Conservation (phyloP, 2,797 vertebrate species). For the Limnodromus scolopaceus region DNA sequence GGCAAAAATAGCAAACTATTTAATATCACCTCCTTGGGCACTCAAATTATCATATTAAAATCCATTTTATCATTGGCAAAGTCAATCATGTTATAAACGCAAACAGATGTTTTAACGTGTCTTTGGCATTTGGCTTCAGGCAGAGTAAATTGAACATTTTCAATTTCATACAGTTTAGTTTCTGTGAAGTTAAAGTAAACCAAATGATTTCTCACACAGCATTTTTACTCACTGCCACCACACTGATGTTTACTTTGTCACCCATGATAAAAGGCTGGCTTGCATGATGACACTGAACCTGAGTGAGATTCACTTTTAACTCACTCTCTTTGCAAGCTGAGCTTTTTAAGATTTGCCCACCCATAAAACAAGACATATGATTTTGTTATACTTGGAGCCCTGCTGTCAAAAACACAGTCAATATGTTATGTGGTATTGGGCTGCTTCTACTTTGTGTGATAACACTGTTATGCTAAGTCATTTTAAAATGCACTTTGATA, state of each 20-base stretch:
- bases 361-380: slow-evolving; percentile 13
- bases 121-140: slow-evolving; percentile 44
- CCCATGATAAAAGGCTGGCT: background rate
- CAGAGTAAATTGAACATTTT: slow-evolving; percentile 29
- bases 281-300: background rate
- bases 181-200: slow-evolving; percentile 56
- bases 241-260: slow-evolving; percentile 23
- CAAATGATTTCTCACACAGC: slow-evolving; percentile 36
- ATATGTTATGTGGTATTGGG: background rate
- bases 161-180: slow-evolving; percentile 35
- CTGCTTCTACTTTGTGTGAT: background rate
- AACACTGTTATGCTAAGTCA: slow-evolving; percentile 18
- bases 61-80: slow-evolving; percentile 57
- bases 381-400: slow-evolving; percentile 9
- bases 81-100: slow-evolving; percentile 21
- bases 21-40: slow-evolving; percentile 52
- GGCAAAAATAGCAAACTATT: slow-evolving; percentile 29
- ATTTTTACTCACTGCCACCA: slow-evolving; percentile 28
- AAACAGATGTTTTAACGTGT: slow-evolving; percentile 67
- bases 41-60: slow-evolving; percentile 62
- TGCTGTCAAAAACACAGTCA: background rate
- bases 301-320: slow-evolving; percentile 20
- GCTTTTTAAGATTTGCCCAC: slow-evolving; percentile 21
- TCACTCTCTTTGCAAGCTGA: background rate
- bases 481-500: slow-evolving; percentile 42